These are phyloP conservation scores for Phataginus tricuspis DNA, from an alignment of 2,797 vertebrate genomes.

Conservation along the genomic window DNA sequence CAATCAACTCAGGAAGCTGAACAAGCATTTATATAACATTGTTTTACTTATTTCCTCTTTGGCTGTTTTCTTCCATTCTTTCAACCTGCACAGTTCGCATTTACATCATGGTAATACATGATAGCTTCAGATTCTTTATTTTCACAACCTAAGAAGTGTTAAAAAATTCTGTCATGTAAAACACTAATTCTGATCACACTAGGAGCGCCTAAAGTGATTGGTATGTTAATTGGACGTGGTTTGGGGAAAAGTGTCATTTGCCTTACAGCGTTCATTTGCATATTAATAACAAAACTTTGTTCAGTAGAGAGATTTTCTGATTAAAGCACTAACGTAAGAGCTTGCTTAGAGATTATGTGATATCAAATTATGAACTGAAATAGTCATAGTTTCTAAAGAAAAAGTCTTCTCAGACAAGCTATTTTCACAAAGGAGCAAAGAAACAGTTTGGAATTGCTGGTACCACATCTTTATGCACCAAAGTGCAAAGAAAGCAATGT, in stretches of 20 bases:
- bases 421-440: constrained; percentile 48
- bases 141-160: constrained; percentile 60
- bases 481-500: not conserved
- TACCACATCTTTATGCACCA: not conserved
- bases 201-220: constrained; percentile 66
- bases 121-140: constrained; percentile 41
- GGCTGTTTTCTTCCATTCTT: not conserved
- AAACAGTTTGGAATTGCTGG: not conserved
- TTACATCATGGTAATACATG: constrained; percentile 26
- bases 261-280: constrained; percentile 75
- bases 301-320: constrained; percentile 70
- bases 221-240: constrained; percentile 74
- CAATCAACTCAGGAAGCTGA: not conserved
- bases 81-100: not conserved
- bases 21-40: not conserved
- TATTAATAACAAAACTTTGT: constrained; percentile 78
- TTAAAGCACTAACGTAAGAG: constrained; percentile 53
- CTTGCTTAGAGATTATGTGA: constrained; percentile 63
- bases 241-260: constrained; percentile 74
- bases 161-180: constrained; percentile 66
- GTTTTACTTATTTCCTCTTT: not conserved
- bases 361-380: constrained; percentile 57
- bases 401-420: constrained; percentile 2
- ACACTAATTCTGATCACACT: constrained; percentile 69
- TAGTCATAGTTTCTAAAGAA: constrained; percentile 58